Percentiles rank a stretch among this genome's conserved stretches.
Evolutionary conservation across 1,140 invertebrate species (phyloP).

Genomic region (Laupala kohalensis): DNA sequence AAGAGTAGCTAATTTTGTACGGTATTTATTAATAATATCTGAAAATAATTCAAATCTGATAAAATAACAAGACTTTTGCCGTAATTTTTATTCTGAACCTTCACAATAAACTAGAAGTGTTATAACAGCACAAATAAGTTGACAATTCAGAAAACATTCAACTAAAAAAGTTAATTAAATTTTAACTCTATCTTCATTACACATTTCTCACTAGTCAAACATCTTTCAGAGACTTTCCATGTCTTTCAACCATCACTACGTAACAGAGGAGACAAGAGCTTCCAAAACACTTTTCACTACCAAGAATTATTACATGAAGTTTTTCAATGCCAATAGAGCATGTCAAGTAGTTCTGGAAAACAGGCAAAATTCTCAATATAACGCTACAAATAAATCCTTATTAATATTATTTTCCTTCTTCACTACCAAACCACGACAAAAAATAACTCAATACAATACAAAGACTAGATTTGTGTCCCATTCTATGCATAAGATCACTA

Average conservation of each 20-base stretch:
- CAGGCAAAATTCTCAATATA: no score
- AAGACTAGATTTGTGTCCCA: no score
- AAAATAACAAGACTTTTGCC: neutral
- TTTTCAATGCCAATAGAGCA: no score
- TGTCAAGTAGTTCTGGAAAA: no score
- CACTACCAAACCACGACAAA: neutral
- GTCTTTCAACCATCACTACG: no score
- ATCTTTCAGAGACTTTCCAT: no score
- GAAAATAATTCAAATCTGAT: constrained; percentile 15
- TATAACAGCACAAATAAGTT: neutral
- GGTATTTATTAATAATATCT: constrained; percentile 81
- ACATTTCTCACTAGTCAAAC: no score
- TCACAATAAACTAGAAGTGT: neutral
- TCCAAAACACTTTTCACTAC: no score
- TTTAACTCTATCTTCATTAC: neutral
- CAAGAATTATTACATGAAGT: no score
- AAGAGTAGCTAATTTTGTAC: constrained; percentile 52
- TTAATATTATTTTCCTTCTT: neutral
- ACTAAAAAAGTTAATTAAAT: neutral
- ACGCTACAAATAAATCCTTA: neutral
- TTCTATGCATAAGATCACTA: neutral
- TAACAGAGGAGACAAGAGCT: no score
- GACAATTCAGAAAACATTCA: neutral
- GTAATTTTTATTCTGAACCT: neutral
- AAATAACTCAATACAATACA: no score